phyloP scores from a whole-genome alignment of 2,888 invertebrate species.

The Pemphredon lugubris region DNA sequence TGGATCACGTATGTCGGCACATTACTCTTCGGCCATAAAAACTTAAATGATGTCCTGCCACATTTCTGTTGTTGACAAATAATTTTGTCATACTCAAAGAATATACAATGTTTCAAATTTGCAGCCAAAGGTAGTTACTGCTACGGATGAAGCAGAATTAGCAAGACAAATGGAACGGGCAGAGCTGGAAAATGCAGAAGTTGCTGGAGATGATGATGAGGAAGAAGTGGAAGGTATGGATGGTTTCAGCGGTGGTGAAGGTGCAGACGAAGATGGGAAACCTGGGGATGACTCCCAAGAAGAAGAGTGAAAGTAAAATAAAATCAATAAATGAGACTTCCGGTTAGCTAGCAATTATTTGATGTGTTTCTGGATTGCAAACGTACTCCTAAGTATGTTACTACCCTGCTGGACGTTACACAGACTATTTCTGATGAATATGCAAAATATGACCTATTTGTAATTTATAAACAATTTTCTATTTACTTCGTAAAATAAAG shows the following conservation, averaged over 20 bases:
- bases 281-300: constrained; percentile 70
- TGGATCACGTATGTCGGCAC: too few relatives aligned
- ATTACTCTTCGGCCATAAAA: too few relatives aligned
- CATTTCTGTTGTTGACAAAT: too few relatives aligned
- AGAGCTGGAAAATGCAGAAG: constrained; percentile 96
- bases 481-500: constrained; percentile 53
- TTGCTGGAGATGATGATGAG: constrained; percentile 93
- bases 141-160: constrained; percentile 97
- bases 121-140: constrained; percentile 99
- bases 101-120: constrained; percentile 37
- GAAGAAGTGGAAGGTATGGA: constrained; percentile 87
- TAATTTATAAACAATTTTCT: constrained; percentile 58
- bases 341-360: constrained; percentile 35
- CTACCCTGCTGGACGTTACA: constrained; percentile 26
- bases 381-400: constrained; percentile 40
- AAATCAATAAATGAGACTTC: constrained; percentile 39
- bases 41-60: too few relatives aligned
- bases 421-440: constrained; percentile 46
- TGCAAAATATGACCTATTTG: constrained; percentile 38
- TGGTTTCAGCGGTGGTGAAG: constrained; percentile 82
- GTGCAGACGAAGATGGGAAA: constrained; percentile 75
- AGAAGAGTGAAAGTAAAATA: constrained; percentile 68
- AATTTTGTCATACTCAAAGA: too few relatives aligned
- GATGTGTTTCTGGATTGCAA: constrained; percentile 27
- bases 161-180: constrained; percentile 96